Conservation (phyloP, 2,797 vertebrate genomes). For the Perodicticus potto region DNA sequence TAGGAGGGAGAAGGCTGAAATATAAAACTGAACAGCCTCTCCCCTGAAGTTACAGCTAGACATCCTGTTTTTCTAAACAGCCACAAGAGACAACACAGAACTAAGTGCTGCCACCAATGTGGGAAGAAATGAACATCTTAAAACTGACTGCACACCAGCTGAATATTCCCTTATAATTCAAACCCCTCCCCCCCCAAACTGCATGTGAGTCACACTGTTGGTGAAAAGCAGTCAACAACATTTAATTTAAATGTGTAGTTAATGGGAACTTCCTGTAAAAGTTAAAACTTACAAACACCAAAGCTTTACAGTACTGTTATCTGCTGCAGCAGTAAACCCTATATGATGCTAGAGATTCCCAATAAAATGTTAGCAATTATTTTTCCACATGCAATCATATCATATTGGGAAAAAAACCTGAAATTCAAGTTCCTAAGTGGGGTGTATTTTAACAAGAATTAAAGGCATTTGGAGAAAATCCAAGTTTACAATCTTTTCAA, state of each 20-base stretch:
- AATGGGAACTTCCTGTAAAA: conserved; percentile 17
- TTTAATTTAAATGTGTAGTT: background rate
- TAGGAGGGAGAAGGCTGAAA: background rate
- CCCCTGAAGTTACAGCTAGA: background rate
- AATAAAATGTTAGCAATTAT: conserved; percentile 67
- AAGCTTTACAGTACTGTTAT: background rate
- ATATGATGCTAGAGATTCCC: conserved; percentile 7
- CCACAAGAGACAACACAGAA: conserved; percentile 44
- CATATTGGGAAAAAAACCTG: conserved; percentile 32
- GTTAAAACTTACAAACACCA: conserved; percentile 47
- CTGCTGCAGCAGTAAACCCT: background rate
- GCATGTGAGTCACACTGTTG: background rate
- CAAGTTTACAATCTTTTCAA: conserved; percentile 70
- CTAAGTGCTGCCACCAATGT: conserved; percentile 18
- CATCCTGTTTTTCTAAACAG: background rate
- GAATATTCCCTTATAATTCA: conserved; percentile 1
- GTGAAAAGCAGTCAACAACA: background rate
- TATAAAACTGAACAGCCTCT: background rate
- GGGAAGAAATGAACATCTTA: conserved; percentile 26
- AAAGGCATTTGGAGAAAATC: conserved; percentile 68
- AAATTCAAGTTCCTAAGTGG: conserved; percentile 74
- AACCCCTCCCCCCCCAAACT: background rate
- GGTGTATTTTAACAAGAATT: conserved; percentile 65
- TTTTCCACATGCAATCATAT: conserved; percentile 67
- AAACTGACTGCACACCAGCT: conserved; percentile 26